Conservation (phyloP, 1,140 invertebrate genomes). For the Drosophila funebris region DNA sequence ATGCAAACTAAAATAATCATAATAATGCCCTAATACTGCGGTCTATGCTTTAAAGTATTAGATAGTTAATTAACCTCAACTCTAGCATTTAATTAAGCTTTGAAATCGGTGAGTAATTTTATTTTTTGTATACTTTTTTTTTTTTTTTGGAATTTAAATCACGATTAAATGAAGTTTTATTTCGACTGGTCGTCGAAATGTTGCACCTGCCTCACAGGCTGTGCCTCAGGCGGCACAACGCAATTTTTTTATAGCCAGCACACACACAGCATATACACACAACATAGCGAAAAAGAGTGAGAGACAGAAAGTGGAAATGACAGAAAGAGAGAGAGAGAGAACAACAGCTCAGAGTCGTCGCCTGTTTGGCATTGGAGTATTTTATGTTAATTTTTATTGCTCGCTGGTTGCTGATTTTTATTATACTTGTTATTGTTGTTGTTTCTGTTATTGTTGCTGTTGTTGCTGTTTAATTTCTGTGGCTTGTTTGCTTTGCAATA, state of each 20-base stretch:
- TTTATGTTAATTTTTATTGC: constrained; percentile 55
- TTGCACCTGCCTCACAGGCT: constrained; percentile 38
- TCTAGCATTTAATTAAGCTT: not conserved
- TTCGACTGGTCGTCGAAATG: constrained; percentile 14
- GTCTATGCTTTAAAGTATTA: not conserved
- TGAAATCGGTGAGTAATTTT: not conserved
- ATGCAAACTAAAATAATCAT: no score
- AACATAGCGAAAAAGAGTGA: not conserved
- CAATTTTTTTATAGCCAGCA: constrained; percentile 37
- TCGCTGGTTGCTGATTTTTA: constrained; percentile 45
- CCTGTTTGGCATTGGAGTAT: constrained; percentile 35
- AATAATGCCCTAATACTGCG: no score
- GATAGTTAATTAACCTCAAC: not conserved
- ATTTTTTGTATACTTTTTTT: no score
- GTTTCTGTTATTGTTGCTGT: not conserved
- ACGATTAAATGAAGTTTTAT: constrained; percentile 1
- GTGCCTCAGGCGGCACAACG: constrained; percentile 16
- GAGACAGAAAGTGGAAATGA: not conserved
- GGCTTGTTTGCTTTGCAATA: constrained; percentile 34
- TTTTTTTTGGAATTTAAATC: not conserved
- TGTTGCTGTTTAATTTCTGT: constrained; percentile 28
- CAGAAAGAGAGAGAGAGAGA: not conserved
- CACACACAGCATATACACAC: constrained; percentile 8
- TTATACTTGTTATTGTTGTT: constrained; percentile 22
- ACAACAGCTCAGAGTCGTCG: constrained; percentile 7